A percentile compares a stretch with the other conserved stretches of the same genome.
Conservation (phyloP, 2,113 vertebrate species). For the Collichthys lucidus region DNA sequence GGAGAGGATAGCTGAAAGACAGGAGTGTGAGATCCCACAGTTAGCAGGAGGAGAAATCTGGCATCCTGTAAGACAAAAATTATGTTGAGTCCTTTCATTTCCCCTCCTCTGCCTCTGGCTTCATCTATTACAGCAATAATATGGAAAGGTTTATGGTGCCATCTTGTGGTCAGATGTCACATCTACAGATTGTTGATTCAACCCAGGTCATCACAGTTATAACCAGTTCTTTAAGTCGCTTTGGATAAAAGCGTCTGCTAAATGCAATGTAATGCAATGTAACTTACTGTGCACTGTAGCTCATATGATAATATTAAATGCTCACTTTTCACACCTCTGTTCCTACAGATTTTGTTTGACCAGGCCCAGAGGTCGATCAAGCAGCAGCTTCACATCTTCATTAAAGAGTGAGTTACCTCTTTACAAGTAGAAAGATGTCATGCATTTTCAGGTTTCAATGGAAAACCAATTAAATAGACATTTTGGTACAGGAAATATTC, state of each 20-base stretch:
- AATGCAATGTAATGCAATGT: no score
- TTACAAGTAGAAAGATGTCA: slow-evolving; percentile 8
- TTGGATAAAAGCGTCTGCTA: no score
- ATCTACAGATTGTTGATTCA: slow-evolving; percentile 1
- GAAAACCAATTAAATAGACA: no score
- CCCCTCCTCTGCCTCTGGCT: slow-evolving; percentile 20
- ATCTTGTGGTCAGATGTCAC: slow-evolving; percentile 54
- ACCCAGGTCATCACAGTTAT: neutral
- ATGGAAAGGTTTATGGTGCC: slow-evolving; percentile 31
- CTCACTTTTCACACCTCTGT: slow-evolving; percentile 3
- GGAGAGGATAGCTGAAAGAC: neutral
- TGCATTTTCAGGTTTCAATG: neutral
- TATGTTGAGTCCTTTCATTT: slow-evolving; percentile 32
- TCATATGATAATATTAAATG: neutral
- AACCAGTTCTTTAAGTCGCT: no score
- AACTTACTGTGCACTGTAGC: neutral
- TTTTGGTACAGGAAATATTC: no score
- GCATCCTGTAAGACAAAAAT: slow-evolving; percentile 29
- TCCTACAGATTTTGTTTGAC: slow-evolving; percentile 95
- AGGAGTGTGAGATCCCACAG: neutral
- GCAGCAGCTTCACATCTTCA: slow-evolving; percentile 95
- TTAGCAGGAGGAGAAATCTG: slow-evolving; percentile 30
- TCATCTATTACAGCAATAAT: neutral
- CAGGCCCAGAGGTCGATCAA: slow-evolving; percentile 99
- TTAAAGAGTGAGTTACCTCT: slow-evolving; percentile 94